A percentile compares a stretch with the other conserved stretches of the same genome.
Conservation (phyloP, 2,888 invertebrate genomes). For the Heliconius hortense region DNA sequence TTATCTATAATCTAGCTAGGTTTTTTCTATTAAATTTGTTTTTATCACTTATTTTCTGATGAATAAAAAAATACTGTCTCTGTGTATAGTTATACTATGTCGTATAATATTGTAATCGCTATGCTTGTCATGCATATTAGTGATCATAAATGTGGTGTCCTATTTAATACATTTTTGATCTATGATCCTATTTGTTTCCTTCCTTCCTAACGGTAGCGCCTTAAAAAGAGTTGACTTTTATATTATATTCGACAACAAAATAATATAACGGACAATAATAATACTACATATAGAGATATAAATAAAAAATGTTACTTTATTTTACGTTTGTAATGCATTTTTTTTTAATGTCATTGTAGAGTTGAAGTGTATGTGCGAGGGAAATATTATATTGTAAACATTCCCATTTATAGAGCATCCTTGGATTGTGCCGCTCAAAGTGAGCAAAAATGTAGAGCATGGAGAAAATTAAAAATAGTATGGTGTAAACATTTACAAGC, state of each 20-base stretch:
- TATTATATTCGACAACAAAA: no score
- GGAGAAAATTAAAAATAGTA: not conserved
- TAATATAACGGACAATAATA: no score
- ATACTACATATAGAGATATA: no score
- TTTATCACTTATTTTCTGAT: no score
- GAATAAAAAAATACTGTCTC: conserved; percentile 14
- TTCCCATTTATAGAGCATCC: no score
- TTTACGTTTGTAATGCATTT: no score
- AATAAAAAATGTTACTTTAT: no score
- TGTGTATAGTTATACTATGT: conserved; percentile 29
- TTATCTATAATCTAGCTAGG: no score
- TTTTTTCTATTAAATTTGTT: no score
- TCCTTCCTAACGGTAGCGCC: conserved; percentile 19
- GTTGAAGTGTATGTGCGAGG: not conserved
- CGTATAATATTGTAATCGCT: conserved; percentile 27
- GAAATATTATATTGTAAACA: no score
- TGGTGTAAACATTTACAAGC: not conserved
- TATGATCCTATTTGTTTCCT: not conserved
- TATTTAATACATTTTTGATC: conserved; percentile 30
- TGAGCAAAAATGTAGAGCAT: not conserved
- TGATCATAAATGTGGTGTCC: conserved; percentile 22
- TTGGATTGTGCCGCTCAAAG: no score
- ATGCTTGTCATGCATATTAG: conserved; percentile 31
- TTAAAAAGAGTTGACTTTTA: not conserved
- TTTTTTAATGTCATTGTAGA: not conserved